Conservation (phyloP, 2,888 invertebrate species). For the Drosophila fungiperda region DNA sequence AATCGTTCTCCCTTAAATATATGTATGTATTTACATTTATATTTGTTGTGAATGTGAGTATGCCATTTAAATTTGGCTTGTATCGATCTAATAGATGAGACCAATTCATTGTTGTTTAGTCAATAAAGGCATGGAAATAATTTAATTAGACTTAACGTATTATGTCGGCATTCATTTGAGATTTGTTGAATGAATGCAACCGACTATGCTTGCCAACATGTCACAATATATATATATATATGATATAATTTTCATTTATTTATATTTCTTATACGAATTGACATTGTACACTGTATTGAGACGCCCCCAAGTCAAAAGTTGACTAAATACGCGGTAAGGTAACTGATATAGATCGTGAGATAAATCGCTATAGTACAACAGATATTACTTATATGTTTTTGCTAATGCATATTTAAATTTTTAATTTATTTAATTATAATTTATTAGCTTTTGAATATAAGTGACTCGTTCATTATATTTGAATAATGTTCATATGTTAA, state of each 20-base stretch:
- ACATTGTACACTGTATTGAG: conserved; percentile 7
- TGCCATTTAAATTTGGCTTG: neutral
- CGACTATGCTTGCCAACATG: conserved; percentile 12
- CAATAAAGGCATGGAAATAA: neutral
- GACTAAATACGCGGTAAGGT: conserved; percentile 7
- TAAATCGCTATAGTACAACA: neutral
- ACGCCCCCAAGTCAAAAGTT: conserved; percentile 25
- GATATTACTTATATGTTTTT: conserved; percentile 8
- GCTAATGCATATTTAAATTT: neutral
- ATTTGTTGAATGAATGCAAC: conserved; percentile 15
- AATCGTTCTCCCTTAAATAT: neutral
- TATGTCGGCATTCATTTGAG: conserved; percentile 16
- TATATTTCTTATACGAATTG: neutral
- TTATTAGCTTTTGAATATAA: neutral
- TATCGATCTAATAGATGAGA: neutral
- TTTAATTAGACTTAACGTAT: neutral
- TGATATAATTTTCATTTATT: neutral
- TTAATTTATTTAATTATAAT: neutral
- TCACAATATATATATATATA: conserved; percentile 1
- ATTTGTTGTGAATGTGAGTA: neutral
- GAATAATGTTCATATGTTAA: neutral
- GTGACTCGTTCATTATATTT: neutral
- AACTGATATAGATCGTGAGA: conserved; percentile 25
- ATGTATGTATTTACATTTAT: neutral
- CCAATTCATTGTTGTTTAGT: neutral